phyloP scores from a whole-genome alignment of 2,888 invertebrate genomes.

The Adelphocoris suturalis region DNA sequence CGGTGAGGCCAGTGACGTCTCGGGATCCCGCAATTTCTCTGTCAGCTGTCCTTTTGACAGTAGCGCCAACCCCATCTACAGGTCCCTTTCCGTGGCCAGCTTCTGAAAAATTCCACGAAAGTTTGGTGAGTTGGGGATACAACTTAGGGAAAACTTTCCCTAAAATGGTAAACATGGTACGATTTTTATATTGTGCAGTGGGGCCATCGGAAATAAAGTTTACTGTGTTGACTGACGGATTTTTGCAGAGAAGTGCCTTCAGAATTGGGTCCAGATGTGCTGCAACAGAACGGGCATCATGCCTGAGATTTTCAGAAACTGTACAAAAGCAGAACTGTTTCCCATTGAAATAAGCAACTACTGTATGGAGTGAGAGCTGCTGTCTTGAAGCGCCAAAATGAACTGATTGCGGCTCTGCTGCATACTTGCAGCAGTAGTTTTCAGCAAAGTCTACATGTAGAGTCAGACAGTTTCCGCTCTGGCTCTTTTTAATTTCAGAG shows the following conservation, averaged over 20 bases:
- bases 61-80: slow-evolving; percentile 77
- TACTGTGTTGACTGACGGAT: slow-evolving; percentile 56
- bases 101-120: slow-evolving; percentile 63
- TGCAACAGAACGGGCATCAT: slow-evolving; percentile 61
- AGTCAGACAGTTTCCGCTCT: slow-evolving; percentile 67
- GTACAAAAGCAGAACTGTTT: neutral
- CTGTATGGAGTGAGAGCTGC: slow-evolving; percentile 12
- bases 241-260: slow-evolving; percentile 30
- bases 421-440: slow-evolving; percentile 33
- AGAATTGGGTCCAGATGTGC: slow-evolving; percentile 69
- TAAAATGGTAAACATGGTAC: slow-evolving; percentile 27
- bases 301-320: slow-evolving; percentile 65
- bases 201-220: slow-evolving; percentile 69
- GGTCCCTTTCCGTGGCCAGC: slow-evolving; percentile 65
- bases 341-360: neutral
- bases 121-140: slow-evolving; percentile 17
- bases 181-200: slow-evolving; percentile 65
- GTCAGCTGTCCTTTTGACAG: slow-evolving; percentile 67
- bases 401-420: slow-evolving; percentile 76
- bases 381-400: neutral
- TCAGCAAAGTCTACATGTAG: neutral
- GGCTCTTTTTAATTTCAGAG: neutral
- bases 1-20: slow-evolving; percentile 24
- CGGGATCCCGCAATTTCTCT: neutral
- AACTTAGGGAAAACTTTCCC: slow-evolving; percentile 23